A percentile compares a stretch with the other conserved stretches of the same genome.
These are phyloP conservation scores for Phoenoteleia sp. DNA, from an alignment of 2,888 invertebrate species.

Conservation along the genomic window DNA sequence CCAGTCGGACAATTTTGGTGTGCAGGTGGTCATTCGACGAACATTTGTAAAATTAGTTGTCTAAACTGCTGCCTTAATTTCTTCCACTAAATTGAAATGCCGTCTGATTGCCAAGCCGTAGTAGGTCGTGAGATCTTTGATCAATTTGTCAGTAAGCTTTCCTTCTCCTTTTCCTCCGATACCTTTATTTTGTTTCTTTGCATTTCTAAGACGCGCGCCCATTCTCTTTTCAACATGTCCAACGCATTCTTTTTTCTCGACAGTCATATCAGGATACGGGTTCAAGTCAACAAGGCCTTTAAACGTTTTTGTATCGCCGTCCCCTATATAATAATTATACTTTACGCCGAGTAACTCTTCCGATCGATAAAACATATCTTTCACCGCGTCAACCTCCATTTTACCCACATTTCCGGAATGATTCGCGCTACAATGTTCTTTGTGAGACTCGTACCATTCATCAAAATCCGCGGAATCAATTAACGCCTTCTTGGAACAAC, in stretches of 20 bases:
- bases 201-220: background rate
- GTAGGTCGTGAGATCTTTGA: too few relatives aligned
- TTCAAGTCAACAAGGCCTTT: conserved; percentile 1
- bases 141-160: background rate
- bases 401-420: too few relatives aligned
- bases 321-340: too few relatives aligned
- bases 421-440: too few relatives aligned
- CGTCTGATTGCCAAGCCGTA: background rate
- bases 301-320: too few relatives aligned
- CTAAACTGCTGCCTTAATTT: background rate
- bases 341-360: too few relatives aligned
- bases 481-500: too few relatives aligned
- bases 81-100: background rate
- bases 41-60: background rate
- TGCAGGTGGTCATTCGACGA: conserved; percentile 56
- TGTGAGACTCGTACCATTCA: too few relatives aligned
- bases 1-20: conserved; percentile 70
- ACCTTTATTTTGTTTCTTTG: background rate
- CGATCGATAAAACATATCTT: too few relatives aligned
- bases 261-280: background rate
- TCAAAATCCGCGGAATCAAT: too few relatives aligned
- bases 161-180: background rate
- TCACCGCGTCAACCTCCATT: too few relatives aligned
- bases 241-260: background rate
- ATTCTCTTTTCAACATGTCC: too few relatives aligned